Evolutionary conservation across 1,140 invertebrate genomes (phyloP).

Genomic region (Dryas iulia): DNA sequence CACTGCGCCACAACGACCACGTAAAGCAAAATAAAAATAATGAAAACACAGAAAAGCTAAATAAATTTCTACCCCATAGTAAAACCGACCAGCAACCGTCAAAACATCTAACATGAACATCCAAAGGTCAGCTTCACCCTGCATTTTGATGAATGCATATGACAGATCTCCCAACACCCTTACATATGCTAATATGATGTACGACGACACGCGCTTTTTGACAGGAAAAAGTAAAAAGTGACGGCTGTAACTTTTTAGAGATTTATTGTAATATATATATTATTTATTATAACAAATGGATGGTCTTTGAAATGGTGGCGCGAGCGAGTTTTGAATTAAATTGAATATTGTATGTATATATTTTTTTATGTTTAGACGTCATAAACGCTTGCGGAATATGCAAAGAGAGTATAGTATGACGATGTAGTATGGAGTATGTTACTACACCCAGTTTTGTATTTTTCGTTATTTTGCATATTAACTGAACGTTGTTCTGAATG

Average conservation of each 20-base stretch:
- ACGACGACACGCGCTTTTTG: conserved; percentile 45
- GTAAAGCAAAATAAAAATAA: too few relatives aligned
- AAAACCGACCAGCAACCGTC: conserved; percentile 29
- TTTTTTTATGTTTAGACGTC: background rate
- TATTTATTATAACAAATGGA: background rate
- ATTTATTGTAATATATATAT: background rate
- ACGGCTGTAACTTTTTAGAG: background rate
- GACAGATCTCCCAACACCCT: conserved; percentile 59
- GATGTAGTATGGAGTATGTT: too few relatives aligned
- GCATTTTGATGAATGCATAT: conserved; percentile 62
- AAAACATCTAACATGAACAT: conserved; percentile 30
- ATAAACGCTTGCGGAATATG: too few relatives aligned
- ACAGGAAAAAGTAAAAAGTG: conserved; percentile 39
- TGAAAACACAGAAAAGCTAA: too few relatives aligned
- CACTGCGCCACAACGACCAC: too few relatives aligned
- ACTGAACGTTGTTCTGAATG: too few relatives aligned
- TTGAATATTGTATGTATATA: background rate
- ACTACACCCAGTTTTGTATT: too few relatives aligned
- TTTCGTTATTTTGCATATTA: too few relatives aligned
- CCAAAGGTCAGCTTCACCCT: conserved; percentile 56
- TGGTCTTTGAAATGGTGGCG: background rate
- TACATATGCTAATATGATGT: conserved; percentile 62
- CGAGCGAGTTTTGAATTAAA: background rate
- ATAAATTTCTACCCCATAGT: background rate
- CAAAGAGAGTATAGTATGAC: too few relatives aligned